phyloP scores from a whole-genome alignment of 2,113 vertebrate species.

The Silurus meridionalis region DNA sequence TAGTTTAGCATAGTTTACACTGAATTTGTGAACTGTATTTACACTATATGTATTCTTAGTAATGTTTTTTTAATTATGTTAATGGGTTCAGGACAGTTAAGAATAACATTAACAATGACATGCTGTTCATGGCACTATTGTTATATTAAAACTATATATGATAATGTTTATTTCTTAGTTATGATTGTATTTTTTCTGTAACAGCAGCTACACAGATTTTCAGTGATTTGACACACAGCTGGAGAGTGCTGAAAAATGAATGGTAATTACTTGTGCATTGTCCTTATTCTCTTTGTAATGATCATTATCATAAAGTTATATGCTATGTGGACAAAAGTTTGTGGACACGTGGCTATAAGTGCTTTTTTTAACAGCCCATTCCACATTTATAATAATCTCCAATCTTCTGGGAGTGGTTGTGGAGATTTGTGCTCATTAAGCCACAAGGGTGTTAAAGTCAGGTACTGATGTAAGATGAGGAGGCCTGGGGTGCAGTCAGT shows the following conservation, averaged over 20 bases:
- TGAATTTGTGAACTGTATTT: background rate
- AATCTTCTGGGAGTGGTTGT: no score
- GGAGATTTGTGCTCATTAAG: no score
- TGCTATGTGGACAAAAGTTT: no score
- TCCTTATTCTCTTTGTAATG: background rate
- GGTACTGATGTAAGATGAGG: no score
- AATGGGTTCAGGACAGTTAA: background rate
- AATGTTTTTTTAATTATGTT: background rate
- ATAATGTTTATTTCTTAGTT: background rate
- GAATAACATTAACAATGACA: background rate
- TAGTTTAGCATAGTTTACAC: background rate
- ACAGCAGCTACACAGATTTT: background rate
- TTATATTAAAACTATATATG: background rate
- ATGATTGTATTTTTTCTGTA: background rate
- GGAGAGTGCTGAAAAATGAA: background rate
- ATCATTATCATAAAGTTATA: background rate
- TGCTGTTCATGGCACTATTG: background rate
- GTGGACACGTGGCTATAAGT: no score
- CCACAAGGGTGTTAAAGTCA: no score
- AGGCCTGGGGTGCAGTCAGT: no score
- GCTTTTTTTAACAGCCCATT: no score
- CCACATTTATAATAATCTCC: no score
- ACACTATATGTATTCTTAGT: background rate
- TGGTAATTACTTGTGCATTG: background rate
- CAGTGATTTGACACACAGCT: background rate